These are phyloP conservation scores for Andrena bucephala DNA, from an alignment of 2,888 invertebrate genomes.

Conservation along the genomic window DNA sequence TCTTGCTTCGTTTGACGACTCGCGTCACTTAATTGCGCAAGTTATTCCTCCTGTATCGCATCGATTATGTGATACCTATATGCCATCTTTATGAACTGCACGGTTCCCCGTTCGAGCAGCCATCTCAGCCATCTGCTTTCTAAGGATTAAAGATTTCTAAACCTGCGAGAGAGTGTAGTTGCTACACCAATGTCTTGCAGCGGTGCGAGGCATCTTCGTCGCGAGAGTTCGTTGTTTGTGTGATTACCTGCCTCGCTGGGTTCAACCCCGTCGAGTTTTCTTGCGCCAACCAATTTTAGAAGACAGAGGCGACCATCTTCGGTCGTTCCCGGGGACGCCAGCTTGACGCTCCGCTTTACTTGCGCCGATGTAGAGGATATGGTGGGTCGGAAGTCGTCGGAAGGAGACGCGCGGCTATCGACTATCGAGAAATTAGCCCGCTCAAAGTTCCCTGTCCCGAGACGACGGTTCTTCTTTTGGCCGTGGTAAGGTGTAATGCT, in stretches of 20 bases:
- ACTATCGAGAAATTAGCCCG: conserved; percentile 67
- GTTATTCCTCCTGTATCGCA: no score
- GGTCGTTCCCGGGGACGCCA: conserved; percentile 29
- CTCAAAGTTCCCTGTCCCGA: conserved; percentile 57
- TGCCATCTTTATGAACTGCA: no score
- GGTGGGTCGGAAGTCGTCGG: conserved; percentile 41
- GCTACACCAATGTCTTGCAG: conserved; percentile 49
- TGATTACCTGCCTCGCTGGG: conserved; percentile 74
- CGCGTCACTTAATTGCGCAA: no score
- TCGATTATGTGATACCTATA: no score
- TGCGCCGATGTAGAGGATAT: conserved; percentile 5
- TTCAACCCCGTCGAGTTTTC: conserved; percentile 66
- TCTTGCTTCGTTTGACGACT: no score
- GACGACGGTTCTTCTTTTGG: conserved; percentile 43
- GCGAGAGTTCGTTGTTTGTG: conserved; percentile 70
- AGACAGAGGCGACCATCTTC: conserved; percentile 55
- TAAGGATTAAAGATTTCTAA: conserved; percentile 13
- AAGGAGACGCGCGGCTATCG: conserved; percentile 35
- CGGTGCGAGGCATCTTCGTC: conserved; percentile 43
- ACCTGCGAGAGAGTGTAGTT: not conserved
- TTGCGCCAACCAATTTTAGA: conserved; percentile 73
- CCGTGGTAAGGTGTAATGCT: conserved; percentile 50
- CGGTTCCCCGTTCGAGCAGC: no score
- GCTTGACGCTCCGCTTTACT: conserved; percentile 50
- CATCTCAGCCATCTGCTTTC: not conserved